phyloP scores from a whole-genome alignment of 2,888 invertebrate genomes.

The Rambutsinella grinnellia region DNA sequence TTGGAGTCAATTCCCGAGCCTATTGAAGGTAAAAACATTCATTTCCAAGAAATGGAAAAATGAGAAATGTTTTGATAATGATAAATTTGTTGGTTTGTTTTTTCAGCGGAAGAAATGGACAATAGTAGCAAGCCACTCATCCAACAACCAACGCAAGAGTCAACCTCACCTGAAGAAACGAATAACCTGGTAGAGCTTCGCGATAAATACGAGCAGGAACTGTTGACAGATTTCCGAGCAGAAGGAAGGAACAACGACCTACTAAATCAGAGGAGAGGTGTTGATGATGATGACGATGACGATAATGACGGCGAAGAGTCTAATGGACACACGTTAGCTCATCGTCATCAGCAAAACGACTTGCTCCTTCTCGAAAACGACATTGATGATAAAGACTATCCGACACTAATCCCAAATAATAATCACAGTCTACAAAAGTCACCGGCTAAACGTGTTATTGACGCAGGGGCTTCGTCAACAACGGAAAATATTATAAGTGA shows the following conservation, averaged over 20 bases:
- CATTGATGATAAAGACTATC: slow-evolving; percentile 9
- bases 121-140: no score
- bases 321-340: neutral
- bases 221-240: slow-evolving; percentile 21
- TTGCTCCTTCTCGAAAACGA: neutral
- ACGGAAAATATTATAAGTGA: slow-evolving; percentile 29
- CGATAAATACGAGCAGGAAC: slow-evolving; percentile 35
- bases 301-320: neutral
- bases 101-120: slow-evolving; percentile 34
- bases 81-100: no score
- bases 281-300: neutral
- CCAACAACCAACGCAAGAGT: slow-evolving; percentile 13
- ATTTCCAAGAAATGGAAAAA: neutral
- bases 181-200: slow-evolving; percentile 22
- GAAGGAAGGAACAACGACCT: no score
- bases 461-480: slow-evolving; percentile 3
- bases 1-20: slow-evolving; percentile 66
- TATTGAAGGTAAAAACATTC: slow-evolving; percentile 24
- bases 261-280: no score
- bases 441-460: slow-evolving; percentile 6
- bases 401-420: neutral
- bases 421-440: slow-evolving; percentile 4
- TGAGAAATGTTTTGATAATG: neutral
- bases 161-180: slow-evolving; percentile 36
- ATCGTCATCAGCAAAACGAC: slow-evolving; percentile 11